These are phyloP conservation scores for Gryon sp. DNA, from an alignment of 1,140 invertebrate species.

Conservation along the genomic window DNA sequence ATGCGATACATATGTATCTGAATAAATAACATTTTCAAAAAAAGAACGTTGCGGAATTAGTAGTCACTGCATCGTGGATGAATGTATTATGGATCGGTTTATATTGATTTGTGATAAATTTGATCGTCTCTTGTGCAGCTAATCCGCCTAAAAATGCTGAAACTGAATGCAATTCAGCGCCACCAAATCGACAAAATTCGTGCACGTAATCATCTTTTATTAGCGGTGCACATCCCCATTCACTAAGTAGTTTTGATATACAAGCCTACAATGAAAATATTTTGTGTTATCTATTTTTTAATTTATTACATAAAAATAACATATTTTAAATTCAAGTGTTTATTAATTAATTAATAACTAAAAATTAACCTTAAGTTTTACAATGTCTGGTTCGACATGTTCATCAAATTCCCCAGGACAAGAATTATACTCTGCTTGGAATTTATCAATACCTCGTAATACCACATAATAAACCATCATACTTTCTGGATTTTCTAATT, in stretches of 20 bases:
- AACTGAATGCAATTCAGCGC: slow-evolving; percentile 96
- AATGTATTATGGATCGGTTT: slow-evolving; percentile 97
- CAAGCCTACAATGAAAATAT: slow-evolving; percentile 79
- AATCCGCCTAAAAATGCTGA: slow-evolving; percentile 95
- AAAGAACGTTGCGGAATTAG: slow-evolving; percentile 88
- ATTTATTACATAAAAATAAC: too few relatives aligned
- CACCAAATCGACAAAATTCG: slow-evolving; percentile 96
- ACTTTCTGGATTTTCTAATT: slow-evolving; percentile 88
- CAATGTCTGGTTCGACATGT: slow-evolving; percentile 93
- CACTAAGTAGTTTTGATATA: slow-evolving; percentile 88
- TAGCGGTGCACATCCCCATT: slow-evolving; percentile 89
- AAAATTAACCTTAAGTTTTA: slow-evolving; percentile 87
- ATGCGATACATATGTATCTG: slow-evolving; percentile 45
- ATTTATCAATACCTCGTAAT: slow-evolving; percentile 93
- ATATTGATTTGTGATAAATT: slow-evolving; percentile 98
- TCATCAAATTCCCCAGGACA: slow-evolving; percentile 94
- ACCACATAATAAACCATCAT: slow-evolving; percentile 95
- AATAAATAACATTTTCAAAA: slow-evolving; percentile 78
- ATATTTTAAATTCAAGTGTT: too few relatives aligned
- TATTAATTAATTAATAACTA: slow-evolving; percentile 1
- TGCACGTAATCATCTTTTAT: slow-evolving; percentile 96
- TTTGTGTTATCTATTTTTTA: too few relatives aligned
- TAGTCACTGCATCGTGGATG: slow-evolving; percentile 96
- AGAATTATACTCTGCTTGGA: slow-evolving; percentile 91
- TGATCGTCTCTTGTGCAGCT: slow-evolving; percentile 97